Base-by-base conservation (phyloP, 2,888 invertebrate species). In the Ypsolopha sequella region DNA sequence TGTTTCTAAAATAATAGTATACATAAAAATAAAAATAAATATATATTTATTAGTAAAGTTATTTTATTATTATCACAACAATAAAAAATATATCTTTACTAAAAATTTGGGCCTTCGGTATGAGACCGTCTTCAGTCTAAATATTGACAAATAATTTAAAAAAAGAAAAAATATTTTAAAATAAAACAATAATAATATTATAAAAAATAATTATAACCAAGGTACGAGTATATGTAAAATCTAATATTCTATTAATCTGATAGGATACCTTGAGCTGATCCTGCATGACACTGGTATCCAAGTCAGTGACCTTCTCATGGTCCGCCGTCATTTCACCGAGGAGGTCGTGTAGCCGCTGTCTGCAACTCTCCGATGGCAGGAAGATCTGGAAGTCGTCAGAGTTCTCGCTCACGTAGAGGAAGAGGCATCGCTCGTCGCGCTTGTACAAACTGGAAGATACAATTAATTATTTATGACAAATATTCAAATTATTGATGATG, bases 371-470 rank as follows among this genome's bases (percentile, higher is more conserved):
- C 1, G 98, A 98, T 1, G 99, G 97, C 63, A 99, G 93, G 78
- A 94, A 98, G 81, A 99, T 96, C 90, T 99, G 98, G 86, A 99
- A 99, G 81, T 99, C 98, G 68, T 98, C 98, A 0, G 98, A 98
- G 76, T 99, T 98, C 76, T 98, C 95, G 75, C 97, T 95, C 38
- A 99, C 99, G 77, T 99, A 99, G 0, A 99, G 88, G 76, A 98
- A 98, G 9, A 99, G 89, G 58, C 98, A 98, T 13, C 98, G 89
- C 68, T 97, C 96, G 76, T 99, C 99, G 43, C 98, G 90, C 78
- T 98, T 98, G 80, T 98, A 99, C 55, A 97, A 88, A 82, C 97
- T 96, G 74, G 7, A 50, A 48, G 1, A 9, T 49, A 24, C 4
- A n/a, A 24, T 41, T n/a, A 36, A 43, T 1, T 3, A 10, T 39